Base-by-base conservation (phyloP, 2,888 invertebrate genomes). In the Dasysyrphus albostriatus region DNA sequence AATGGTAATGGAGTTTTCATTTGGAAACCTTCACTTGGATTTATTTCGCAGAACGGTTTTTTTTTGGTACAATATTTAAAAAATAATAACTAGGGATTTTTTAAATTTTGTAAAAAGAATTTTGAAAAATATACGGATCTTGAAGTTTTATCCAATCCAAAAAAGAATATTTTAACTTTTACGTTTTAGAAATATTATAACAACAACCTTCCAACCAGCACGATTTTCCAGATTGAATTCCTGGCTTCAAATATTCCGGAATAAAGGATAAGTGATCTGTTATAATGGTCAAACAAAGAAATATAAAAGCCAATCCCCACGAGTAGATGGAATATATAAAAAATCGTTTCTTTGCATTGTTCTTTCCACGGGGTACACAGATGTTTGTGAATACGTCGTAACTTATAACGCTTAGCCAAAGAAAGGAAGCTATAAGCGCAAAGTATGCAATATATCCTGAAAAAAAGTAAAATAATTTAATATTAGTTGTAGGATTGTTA, bases 391-490 rank as follows among this genome's bases (percentile, higher is more conserved):
- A 97, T 90, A 97, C 95, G 91, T 97, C 97, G 91, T 97, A 95
- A 91, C 97, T 97, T 94, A 97, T 97, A 32, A 97, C 95, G 90
- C 96, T 97, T 90, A 97, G 94, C 97, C 97, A 97, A 91, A 96
- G 96, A 93, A 97, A 97, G 89, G 96, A 96, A 14, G 95, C 94
- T 93, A 97, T 94, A 91, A 97, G 96, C 88, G 95, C 95, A 92
- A 95, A 96, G 92, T 96, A 95, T 61, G 96, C 94, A 89, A 95
- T 94, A 93, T 95, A 96, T 49, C 95, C 96, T 89, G 49, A 8
- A 80, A 74, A 63, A 8, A 80, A 74, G 59, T 24, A 24, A 24
- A 24, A 24, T 24, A 24, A 24, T 2, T 24, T 24, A 24, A 24
- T 24, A 24, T 24, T 24, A 24, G 24, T 24, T 24, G 24, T 24